Evolutionary conservation across 2,888 invertebrate species (phyloP).

Genomic region (Caradrina kadenii): DNA sequence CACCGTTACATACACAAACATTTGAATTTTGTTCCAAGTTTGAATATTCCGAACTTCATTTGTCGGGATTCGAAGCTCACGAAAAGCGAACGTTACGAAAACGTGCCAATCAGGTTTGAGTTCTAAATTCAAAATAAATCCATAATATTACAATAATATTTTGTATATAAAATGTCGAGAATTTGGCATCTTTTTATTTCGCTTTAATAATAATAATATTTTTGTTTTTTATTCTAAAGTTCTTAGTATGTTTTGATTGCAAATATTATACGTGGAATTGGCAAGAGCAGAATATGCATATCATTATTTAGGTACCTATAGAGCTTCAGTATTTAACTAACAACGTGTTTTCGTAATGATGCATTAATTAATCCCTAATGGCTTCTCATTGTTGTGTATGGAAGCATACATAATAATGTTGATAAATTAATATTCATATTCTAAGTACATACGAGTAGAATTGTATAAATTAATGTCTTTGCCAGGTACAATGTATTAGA

Average conservation of each 20-base stretch:
- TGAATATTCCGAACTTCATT: constrained; percentile 43
- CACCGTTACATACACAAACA: constrained; percentile 33
- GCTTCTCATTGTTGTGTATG: constrained; percentile 12
- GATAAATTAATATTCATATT: constrained; percentile 17
- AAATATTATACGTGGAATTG: not conserved
- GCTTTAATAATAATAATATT: not conserved
- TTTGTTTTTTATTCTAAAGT: not conserved
- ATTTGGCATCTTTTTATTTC: constrained; percentile 1
- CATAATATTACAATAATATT: not conserved
- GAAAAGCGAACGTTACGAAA: constrained; percentile 27
- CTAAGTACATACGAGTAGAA: not conserved
- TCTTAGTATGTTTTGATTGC: not conserved
- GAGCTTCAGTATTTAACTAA: not conserved
- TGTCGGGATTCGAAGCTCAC: constrained; percentile 16
- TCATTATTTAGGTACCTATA: not conserved
- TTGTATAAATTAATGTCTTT: not conserved
- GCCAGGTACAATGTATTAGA: no score
- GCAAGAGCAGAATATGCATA: not conserved
- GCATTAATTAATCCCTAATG: constrained; percentile 20
- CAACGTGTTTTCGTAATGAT: not conserved
- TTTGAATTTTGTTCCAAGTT: constrained; percentile 45
- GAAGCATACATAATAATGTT: not conserved
- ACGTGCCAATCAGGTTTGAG: constrained; percentile 26
- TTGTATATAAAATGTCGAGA: not conserved
- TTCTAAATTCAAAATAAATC: constrained; percentile 28